phyloP scores from a whole-genome alignment of 2,797 vertebrate species.

The Amblyraja radiata region DNA sequence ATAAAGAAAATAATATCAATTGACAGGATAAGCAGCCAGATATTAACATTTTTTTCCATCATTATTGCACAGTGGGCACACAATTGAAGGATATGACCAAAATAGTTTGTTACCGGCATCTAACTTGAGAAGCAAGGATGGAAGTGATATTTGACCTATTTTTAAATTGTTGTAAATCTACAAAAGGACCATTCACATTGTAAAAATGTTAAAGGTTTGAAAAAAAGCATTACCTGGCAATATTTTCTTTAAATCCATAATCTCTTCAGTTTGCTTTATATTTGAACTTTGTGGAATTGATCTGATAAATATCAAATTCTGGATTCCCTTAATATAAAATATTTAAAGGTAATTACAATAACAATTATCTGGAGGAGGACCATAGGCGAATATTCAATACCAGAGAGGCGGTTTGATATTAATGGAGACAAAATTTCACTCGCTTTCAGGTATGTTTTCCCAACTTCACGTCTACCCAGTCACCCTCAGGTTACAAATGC shows the following conservation, averaged over 20 bases:
- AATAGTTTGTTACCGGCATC: neutral
- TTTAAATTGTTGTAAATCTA: neutral
- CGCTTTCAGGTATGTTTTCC: too few species aligned
- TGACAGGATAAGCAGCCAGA: neutral
- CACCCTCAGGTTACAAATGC: too few species aligned
- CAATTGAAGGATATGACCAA: too few species aligned
- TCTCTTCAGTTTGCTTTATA: neutral
- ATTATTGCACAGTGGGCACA: neutral
- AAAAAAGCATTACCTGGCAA: neutral
- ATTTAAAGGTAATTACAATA: neutral
- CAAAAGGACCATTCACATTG: neutral
- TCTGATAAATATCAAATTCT: neutral
- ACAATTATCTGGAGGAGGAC: neutral
- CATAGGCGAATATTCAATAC: neutral
- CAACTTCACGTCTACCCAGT: too few species aligned
- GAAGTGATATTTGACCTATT: neutral
- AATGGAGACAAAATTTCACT: too few species aligned
- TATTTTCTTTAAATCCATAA: too few species aligned
- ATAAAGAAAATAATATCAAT: too few species aligned
- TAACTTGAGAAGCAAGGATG: neutral
- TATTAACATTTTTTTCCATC: neutral
- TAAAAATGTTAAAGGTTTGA: neutral
- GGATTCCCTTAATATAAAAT: neutral
- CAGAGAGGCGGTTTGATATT: neutral
- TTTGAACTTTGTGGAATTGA: neutral